phyloP scores from a whole-genome alignment of 2,797 vertebrate genomes.

The Geotrypetes seraphini region DNA sequence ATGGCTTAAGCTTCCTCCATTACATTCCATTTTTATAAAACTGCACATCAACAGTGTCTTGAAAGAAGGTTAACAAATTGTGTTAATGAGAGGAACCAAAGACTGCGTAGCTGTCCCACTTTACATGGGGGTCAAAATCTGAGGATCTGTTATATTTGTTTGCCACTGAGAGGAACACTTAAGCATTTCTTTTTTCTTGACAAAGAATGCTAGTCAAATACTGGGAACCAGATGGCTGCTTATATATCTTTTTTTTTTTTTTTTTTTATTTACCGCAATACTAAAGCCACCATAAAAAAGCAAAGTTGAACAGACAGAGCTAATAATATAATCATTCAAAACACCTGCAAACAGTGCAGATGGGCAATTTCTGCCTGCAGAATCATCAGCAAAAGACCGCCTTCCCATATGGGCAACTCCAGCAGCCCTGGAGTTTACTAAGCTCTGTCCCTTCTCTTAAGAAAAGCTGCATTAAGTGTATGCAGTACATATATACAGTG shows the following conservation, averaged over 20 bases:
- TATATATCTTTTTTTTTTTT: constrained; percentile 73
- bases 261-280: constrained; percentile 64
- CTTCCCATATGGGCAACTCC: constrained; percentile 86
- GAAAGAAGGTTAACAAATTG: too few species aligned
- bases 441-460: constrained; percentile 65
- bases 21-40: too few species aligned
- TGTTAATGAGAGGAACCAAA: too few species aligned
- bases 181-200: constrained; percentile 41
- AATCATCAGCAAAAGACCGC: constrained; percentile 79
- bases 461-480: constrained; percentile 72
- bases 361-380: constrained; percentile 85
- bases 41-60: too few species aligned
- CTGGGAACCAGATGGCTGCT: constrained; percentile 80
- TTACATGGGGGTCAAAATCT: constrained; percentile 30
- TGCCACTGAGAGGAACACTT: constrained; percentile 28
- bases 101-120: too few species aligned
- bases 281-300: constrained; percentile 88
- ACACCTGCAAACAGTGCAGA: constrained; percentile 96
- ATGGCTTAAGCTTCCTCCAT: too few species aligned
- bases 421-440: constrained; percentile 60
- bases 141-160: constrained; percentile 23
- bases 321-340: constrained; percentile 98
- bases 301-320: constrained; percentile 91
- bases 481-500: constrained; percentile 72
- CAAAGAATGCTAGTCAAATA: constrained; percentile 53